These are phyloP conservation scores for Megalonaias nervosa DNA, from an alignment of 1,140 invertebrate genomes.

Conservation along the genomic window DNA sequence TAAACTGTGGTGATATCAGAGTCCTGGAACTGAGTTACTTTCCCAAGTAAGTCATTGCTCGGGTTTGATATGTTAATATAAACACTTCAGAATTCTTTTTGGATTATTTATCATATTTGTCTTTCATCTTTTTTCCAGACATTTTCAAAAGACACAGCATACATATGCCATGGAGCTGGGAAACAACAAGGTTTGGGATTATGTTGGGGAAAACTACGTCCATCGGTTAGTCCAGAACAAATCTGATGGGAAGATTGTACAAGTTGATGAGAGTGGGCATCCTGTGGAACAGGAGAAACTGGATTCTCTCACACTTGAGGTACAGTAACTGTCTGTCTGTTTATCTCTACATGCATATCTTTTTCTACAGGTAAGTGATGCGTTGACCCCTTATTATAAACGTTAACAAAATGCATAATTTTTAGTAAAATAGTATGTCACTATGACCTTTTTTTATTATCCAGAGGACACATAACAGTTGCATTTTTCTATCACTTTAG, in stretches of 20 bases:
- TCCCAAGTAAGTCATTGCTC: too few species aligned
- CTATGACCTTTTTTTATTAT: too few species aligned
- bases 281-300: slow-evolving; percentile 84
- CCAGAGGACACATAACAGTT: too few species aligned
- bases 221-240: slow-evolving; percentile 97
- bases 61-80: neutral
- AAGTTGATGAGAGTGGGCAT: slow-evolving; percentile 72
- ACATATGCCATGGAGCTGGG: slow-evolving; percentile 96
- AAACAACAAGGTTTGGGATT: slow-evolving; percentile 98
- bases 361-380: too few species aligned
- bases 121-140: slow-evolving; percentile 75
- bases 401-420: too few species aligned
- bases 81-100: neutral
- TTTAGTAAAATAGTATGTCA: too few species aligned
- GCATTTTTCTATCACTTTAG: too few species aligned
- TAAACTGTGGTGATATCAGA: too few species aligned
- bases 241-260: slow-evolving; percentile 96
- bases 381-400: too few species aligned
- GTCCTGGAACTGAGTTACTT: too few species aligned
- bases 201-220: slow-evolving; percentile 97
- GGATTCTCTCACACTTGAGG: slow-evolving; percentile 89
- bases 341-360: too few species aligned
- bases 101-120: neutral
- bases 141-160: slow-evolving; percentile 96
- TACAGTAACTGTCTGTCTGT: slow-evolving; percentile 29